Conservation (phyloP, 2,797 vertebrate genomes). For the Epinephelus awoara region DNA sequence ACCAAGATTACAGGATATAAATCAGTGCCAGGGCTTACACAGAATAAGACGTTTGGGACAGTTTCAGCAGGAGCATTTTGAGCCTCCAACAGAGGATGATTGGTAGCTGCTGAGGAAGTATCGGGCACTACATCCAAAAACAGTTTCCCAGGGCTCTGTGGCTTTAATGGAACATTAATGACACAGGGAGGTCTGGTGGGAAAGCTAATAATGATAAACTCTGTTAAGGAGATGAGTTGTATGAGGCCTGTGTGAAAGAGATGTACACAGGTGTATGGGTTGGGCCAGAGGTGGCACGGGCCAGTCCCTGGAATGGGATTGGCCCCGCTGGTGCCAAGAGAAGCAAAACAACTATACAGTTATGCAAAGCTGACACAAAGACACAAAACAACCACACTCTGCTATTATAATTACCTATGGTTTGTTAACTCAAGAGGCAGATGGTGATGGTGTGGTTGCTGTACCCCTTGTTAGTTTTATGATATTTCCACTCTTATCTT, state of each 20-base stretch:
- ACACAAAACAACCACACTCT: background rate
- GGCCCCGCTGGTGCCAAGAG: background rate
- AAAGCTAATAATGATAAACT: slow-evolving; percentile 2
- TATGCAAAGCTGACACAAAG: background rate
- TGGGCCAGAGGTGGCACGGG: background rate
- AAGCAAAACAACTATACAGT: background rate
- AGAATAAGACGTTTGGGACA: background rate
- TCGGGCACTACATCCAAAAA: slow-evolving; percentile 4
- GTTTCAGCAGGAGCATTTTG: background rate
- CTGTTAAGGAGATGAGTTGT: slow-evolving; percentile 1
- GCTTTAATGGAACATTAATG: slow-evolving; percentile 9
- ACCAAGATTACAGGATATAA: background rate
- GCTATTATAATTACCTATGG: slow-evolving; percentile 3
- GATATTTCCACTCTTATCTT: background rate
- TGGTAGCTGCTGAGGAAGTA: slow-evolving; percentile 17
- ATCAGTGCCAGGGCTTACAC: background rate
- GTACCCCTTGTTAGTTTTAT: background rate
- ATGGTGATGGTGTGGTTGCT: background rate
- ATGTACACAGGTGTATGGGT: background rate
- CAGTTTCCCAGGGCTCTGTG: background rate
- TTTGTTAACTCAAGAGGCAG: slow-evolving; percentile 5
- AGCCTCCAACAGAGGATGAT: background rate
- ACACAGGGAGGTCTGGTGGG: background rate
- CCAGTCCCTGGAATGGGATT: background rate
- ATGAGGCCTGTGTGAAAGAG: background rate